phyloP scores from a whole-genome alignment of 2,888 invertebrate genomes.

The Hofmannophila pseudospretella region DNA sequence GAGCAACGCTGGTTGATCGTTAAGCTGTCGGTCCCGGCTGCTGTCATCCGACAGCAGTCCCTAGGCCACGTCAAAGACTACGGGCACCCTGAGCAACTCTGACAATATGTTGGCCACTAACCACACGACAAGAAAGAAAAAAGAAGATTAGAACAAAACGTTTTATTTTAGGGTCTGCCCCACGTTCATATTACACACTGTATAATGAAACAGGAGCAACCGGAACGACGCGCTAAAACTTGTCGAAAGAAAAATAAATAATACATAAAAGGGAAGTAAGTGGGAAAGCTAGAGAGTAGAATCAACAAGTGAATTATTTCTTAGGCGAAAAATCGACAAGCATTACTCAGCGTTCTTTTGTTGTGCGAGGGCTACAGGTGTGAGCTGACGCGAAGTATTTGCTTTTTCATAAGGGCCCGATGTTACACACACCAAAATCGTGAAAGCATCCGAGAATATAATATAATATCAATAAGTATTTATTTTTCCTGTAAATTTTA shows the following conservation, averaged over 20 bases:
- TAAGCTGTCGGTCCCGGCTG: too few relatives aligned
- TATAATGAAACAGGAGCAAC: neutral
- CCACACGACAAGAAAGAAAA: too few relatives aligned
- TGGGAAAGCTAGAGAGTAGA: constrained; percentile 41
- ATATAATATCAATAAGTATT: too few relatives aligned
- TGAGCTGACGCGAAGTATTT: constrained; percentile 41
- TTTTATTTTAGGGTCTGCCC: too few relatives aligned
- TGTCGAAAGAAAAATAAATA: constrained; percentile 41
- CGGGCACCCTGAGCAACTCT: too few relatives aligned
- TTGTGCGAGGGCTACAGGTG: constrained; percentile 61
- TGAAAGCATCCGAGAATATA: too few relatives aligned
- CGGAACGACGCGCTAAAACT: constrained; percentile 24
- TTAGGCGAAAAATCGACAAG: constrained; percentile 61
- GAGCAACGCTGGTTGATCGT: too few relatives aligned
- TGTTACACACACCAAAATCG: neutral
- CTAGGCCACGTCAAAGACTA: too few relatives aligned
- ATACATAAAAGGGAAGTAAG: constrained; percentile 44
- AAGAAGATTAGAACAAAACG: too few relatives aligned
- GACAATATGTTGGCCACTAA: too few relatives aligned
- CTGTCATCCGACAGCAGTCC: too few relatives aligned
- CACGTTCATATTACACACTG: too few relatives aligned
- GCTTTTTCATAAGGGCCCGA: constrained; percentile 40
- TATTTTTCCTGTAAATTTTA: neutral
- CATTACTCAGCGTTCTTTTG: constrained; percentile 62
- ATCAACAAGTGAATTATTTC: constrained; percentile 72